These are phyloP conservation scores for Actinemys pallida DNA, from an alignment of 2,113 vertebrate genomes.

Conservation along the genomic window DNA sequence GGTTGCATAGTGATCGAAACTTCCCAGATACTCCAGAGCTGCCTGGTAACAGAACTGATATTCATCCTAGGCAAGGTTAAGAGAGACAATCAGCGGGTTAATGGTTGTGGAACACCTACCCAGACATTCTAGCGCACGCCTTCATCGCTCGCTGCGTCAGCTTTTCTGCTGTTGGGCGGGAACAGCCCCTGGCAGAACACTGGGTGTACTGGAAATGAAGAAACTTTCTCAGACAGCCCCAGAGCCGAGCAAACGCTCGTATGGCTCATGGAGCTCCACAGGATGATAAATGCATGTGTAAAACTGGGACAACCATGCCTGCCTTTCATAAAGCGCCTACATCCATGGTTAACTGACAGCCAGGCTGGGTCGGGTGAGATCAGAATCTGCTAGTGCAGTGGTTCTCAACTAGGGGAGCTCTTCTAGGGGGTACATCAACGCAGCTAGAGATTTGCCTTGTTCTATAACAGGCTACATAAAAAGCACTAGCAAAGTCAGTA, in stretches of 20 bases:
- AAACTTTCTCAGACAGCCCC: neutral
- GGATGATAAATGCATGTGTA: neutral
- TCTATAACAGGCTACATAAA: no score
- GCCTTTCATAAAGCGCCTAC: neutral
- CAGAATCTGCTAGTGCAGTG: neutral
- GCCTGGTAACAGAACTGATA: slow-evolving; percentile 99
- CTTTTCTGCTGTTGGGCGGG: neutral
- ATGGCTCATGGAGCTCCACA: neutral
- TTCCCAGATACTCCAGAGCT: slow-evolving; percentile 97
- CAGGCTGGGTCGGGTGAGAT: no score
- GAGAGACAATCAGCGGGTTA: neutral
- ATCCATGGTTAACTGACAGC: neutral
- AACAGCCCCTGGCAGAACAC: neutral
- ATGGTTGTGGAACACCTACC: accelerated
- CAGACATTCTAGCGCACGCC: neutral
- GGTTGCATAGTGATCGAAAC: slow-evolving; percentile 99
- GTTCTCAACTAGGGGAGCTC: no score
- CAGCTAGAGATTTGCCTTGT: no score
- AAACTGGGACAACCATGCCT: no score
- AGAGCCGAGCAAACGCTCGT: neutral
- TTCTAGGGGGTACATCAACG: no score
- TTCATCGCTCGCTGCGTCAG: accelerated
- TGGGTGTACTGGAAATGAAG: neutral
- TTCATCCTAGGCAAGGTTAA: slow-evolving; percentile 85
- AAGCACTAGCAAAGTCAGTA: no score